Evolutionary conservation across 2,888 invertebrate species (phyloP), one percentile per base, ranked within the genome.

Genomic region (Vannuccia rotundouncinata): DNA sequence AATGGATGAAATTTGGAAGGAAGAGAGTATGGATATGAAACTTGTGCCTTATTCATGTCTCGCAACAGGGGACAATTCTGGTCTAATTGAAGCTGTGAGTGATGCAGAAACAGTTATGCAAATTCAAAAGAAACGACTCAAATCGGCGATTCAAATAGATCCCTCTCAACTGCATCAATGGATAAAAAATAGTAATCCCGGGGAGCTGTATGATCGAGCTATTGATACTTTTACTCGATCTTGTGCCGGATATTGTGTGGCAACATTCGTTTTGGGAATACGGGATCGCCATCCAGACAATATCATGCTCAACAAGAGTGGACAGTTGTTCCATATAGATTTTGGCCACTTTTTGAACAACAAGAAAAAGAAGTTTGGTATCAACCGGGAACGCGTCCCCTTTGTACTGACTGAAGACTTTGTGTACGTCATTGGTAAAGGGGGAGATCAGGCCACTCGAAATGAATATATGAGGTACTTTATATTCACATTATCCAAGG

Each of bases 291-390:
- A 91, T 85, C 90, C 90, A 5, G 91, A 91, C 84, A 91, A 91
- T 84, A 91, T 91, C 82, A 91, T 91, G 91, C 88, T 91, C 59
- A 90, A 89, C 45, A 88, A 89, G 82, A 89, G 90, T 80, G 91
- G 91, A 30, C 88, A 89, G 88, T 90, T 91, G 81, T 91, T 91
- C 84, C 91, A 91, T 85, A 91, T 91, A 81, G 91, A 91, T 84
- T 91, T 91, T 85, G 91, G 91, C 22, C 91, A 91, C 83, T 90
- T 91, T 84, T 85, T 91, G 81, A 90, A 91, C 79, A 91, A 91
- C 85, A 90, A 90, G 83, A 91, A 91, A 86, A 90, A 90, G 84
- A 91, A 91, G 84, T 90, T 91, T 87, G 91, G 91, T 45, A 91
- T 91, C 82, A 90, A 89, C 83, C 84, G 91, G 77, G 91, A 91